A percentile compares a stretch with the other conserved stretches of the same genome.
These are phyloP conservation scores for Sebastes cheni DNA, from an alignment of 2,797 vertebrate species.

Conservation along the genomic window DNA sequence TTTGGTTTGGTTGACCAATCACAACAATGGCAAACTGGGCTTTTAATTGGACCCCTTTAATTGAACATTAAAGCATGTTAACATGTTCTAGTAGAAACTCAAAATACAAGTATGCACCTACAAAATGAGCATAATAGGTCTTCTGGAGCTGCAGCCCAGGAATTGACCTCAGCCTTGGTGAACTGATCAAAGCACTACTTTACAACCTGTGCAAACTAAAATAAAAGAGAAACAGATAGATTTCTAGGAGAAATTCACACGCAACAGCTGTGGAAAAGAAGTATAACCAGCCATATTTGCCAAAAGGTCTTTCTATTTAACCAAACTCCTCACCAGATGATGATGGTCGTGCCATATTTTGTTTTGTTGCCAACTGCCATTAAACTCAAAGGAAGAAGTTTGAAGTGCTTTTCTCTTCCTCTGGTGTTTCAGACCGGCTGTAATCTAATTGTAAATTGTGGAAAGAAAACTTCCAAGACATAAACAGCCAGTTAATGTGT, in stretches of 20 bases:
- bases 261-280: not conserved
- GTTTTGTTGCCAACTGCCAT: not conserved
- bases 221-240: not conserved
- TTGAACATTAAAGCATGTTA: too few species aligned
- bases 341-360: not conserved
- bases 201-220: not conserved
- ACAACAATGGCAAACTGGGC: too few species aligned
- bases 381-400: constrained; percentile 10
- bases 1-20: too few species aligned
- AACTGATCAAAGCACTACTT: not conserved
- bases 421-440: constrained; percentile 10
- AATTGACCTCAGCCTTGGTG: too few species aligned
- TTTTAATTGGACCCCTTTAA: too few species aligned
- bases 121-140: too few species aligned
- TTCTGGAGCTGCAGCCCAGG: not conserved
- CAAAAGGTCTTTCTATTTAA: not conserved
- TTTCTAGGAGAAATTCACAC: not conserved
- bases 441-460: constrained; percentile 64
- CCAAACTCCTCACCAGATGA: not conserved
- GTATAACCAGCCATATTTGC: not conserved
- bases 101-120: too few species aligned
- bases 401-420: not conserved
- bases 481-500: constrained; percentile 59
- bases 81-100: too few species aligned
- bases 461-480: constrained; percentile 41